phyloP scores from a whole-genome alignment of 2,113 vertebrate genomes.

The Chaetodon trifascialis region DNA sequence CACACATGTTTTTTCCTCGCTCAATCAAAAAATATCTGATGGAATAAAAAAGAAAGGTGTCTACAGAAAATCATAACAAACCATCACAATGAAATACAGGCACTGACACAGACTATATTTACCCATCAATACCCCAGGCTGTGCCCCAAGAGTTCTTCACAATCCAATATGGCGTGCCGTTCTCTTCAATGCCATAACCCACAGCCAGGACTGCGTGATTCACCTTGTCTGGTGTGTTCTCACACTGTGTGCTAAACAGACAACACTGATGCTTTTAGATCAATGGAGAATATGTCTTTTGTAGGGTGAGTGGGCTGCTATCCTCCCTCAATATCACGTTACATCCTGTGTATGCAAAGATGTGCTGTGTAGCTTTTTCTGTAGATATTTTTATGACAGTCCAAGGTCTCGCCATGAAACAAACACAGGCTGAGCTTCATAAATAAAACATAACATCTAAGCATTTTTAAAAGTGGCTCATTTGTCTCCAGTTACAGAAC shows the following conservation, averaged over 20 bases:
- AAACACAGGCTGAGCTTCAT: not conserved
- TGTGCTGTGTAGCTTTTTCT: not conserved
- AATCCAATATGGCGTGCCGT: slow-evolving; percentile 87
- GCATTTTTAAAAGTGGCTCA: not conserved
- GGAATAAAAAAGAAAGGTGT: slow-evolving; percentile 34
- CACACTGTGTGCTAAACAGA: slow-evolving; percentile 82
- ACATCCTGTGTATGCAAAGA: not conserved
- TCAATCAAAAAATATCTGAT: slow-evolving; percentile 91
- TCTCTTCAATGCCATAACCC: slow-evolving; percentile 84
- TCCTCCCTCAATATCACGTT: not conserved
- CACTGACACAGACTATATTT: slow-evolving; percentile 59
- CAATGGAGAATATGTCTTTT: slow-evolving; percentile 18
- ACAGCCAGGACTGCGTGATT: slow-evolving; percentile 93
- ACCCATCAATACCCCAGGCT: slow-evolving; percentile 88
- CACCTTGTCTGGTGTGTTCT: slow-evolving; percentile 88
- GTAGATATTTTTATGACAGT: not conserved
- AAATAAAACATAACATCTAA: not conserved
- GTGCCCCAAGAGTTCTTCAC: slow-evolving; percentile 93
- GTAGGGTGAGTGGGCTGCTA: not conserved
- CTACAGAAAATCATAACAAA: not conserved
- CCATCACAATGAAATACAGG: slow-evolving; percentile 16
- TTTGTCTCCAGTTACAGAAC: not conserved
- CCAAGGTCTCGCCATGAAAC: not conserved
- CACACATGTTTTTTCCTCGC: slow-evolving; percentile 91
- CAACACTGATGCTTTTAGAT: slow-evolving; percentile 35